Evolutionary conservation across 2,113 vertebrate genomes (phyloP), one percentile per base, ranked within the genome.

Genomic region (Prunella fulvescens): DNA sequence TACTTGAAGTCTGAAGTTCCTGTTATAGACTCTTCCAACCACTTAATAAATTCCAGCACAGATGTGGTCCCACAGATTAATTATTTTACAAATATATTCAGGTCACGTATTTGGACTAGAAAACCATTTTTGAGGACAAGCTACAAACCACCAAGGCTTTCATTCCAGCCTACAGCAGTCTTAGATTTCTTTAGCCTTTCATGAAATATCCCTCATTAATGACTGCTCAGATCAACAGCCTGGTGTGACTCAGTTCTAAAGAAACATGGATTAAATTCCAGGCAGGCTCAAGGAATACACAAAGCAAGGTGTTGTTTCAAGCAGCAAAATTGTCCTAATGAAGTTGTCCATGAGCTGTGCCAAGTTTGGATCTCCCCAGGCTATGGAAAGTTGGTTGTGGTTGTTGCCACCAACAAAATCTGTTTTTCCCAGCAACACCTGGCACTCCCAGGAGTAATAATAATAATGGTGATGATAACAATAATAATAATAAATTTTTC

Each of bases 11-110:
- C 23, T 12, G 2, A 16, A 67, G 4, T 23, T 56, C 17, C 40
- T 35, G 3, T 14, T 35, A 1, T 0, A 26, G 31, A 15, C 11
- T 65, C 8, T 53, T n/a, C 31, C 2, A 3, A 10, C n/a, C 40
- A 35, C 14, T n/a, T 15, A 12, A 35, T 12, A 35, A 61, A 79
- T 70, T 42, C 64, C 16, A 44, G 64, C 16, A 57, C 37, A 53
- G 15, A 16, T 8, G 8, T 24, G 19, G 22, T 29, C 45, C 35
- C 15, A 42, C 54, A 33, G n/a, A 22, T 14, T 42, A 45, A 28
- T 87, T 25, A 11, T 53, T 90, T 71, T 31, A 53, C 11, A 17
- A n/a, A 12, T 15, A 23, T 9, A 67, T 76, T 66, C 60, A 14
- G 28, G 45, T 53, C 47, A 26, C 3, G 5, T 24, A 31, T 11